Evolutionary conservation across 2,888 invertebrate genomes (phyloP).

Genomic region (Aphrophora alni): DNA sequence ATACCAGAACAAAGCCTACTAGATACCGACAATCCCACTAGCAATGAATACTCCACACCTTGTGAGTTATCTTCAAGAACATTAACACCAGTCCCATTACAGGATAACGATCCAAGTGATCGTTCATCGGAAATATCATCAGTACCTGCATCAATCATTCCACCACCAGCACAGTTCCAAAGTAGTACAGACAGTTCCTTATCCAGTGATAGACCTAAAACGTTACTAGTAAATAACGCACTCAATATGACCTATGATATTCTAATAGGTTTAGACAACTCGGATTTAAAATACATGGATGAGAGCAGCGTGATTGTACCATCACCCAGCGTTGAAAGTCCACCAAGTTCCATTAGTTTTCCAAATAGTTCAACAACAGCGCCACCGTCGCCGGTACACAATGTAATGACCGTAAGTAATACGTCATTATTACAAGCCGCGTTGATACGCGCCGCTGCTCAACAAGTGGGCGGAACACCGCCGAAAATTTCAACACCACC

Average conservation of each 20-base stretch:
- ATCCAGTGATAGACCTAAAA: slow-evolving; percentile 59
- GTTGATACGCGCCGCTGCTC: slow-evolving; percentile 70
- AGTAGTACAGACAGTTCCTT: slow-evolving; percentile 71
- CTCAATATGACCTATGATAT: slow-evolving; percentile 69
- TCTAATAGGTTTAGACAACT: slow-evolving; percentile 79
- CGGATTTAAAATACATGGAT: slow-evolving; percentile 90
- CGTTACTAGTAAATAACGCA: slow-evolving; percentile 61
- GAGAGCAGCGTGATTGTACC: slow-evolving; percentile 85
- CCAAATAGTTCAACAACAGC: slow-evolving; percentile 59
- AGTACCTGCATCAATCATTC: slow-evolving; percentile 62
- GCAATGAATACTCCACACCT: slow-evolving; percentile 35
- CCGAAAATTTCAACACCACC: slow-evolving; percentile 56
- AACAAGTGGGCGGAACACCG: slow-evolving; percentile 59
- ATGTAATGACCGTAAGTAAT: slow-evolving; percentile 46
- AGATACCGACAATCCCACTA: slow-evolving; percentile 64
- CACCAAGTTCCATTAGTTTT: slow-evolving; percentile 70
- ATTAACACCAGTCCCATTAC: slow-evolving; percentile 56
- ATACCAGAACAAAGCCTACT: slow-evolving; percentile 69
- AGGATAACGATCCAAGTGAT: slow-evolving; percentile 41
- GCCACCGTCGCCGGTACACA: slow-evolving; percentile 65
- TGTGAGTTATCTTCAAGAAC: slow-evolving; percentile 56
- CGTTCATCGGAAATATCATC: slow-evolving; percentile 50
- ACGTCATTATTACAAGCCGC: slow-evolving; percentile 77
- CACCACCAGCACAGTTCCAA: slow-evolving; percentile 76
- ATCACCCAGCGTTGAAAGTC: slow-evolving; percentile 80